Evolutionary conservation across 1,140 invertebrate genomes (phyloP), one percentile per base, ranked within the genome.

Genomic region (Sipha flava): DNA sequence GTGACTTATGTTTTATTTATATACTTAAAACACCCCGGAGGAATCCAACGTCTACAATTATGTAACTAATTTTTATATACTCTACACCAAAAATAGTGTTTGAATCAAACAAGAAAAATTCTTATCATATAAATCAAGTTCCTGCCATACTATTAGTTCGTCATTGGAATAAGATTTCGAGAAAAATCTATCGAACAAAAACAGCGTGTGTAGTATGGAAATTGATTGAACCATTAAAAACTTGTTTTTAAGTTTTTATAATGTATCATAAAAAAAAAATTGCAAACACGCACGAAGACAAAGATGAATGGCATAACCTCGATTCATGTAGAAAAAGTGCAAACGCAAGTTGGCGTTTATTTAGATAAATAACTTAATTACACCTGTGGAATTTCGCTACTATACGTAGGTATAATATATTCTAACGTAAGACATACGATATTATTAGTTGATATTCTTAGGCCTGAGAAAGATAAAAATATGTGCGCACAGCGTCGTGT

Each of bases 301-400:
- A 54, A 75, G n/a, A 12, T 23, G 31, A 21, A 40, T 12, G 31
- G 49, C 6, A 37, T 34, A 49, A 40, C 26, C 16, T 49, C n/a
- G 1, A 16, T 21, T 0, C 47, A 26, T 12, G 31, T 54, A 9
- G 18, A 57, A 31, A 52, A 75, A 75, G 26, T 47, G 16, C 7
- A 7, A 72, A 72, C n/a, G 18, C 23, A 43, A 49, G 26, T 49
- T 3, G 10, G 9, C n/a, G 18, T 68, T 45, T 45, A 68, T 43
- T 68, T 43, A 23, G 40, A 68, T 72, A 49, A 49, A 72, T 72
- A n/a, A 72, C 47, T 72, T 49, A 72, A 52, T 70, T 70, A 64
- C 43, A 66, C 37, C 26, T 6, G 26, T 31, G 45, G 26, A 72
- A 72, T 72, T 72, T 72, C 18, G 68, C 68, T 72, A 72, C 68